A percentile compares a stretch with the other conserved stretches of the same genome.
Evolutionary conservation across 1,140 invertebrate species (phyloP).

Genomic region (Drosophila bipectinata): DNA sequence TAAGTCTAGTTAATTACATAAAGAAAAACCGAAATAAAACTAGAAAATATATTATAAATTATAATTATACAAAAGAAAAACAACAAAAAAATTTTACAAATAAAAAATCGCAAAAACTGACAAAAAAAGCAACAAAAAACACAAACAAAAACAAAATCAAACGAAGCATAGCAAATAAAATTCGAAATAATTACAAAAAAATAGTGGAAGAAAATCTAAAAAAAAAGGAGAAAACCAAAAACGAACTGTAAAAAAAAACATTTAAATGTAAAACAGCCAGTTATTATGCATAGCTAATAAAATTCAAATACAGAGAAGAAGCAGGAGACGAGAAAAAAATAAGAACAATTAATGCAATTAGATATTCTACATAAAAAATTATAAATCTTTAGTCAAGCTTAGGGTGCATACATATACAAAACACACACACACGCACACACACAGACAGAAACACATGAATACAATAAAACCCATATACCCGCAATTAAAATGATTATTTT

Average conservation of each 20-base stretch:
- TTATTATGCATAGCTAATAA: slow-evolving; percentile 72
- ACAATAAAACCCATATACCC: slow-evolving; percentile 3
- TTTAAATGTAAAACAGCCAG: slow-evolving; percentile 78
- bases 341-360: slow-evolving; percentile 67
- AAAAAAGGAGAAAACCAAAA: slow-evolving; percentile 47
- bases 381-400: slow-evolving; percentile 65
- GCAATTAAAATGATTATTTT: slow-evolving; percentile 8
- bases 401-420: slow-evolving; percentile 38
- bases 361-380: slow-evolving; percentile 79
- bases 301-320: slow-evolving; percentile 48
- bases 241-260: slow-evolving; percentile 65
- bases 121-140: slow-evolving; percentile 46
- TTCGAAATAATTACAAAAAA: slow-evolving; percentile 54
- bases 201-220: slow-evolving; percentile 39
- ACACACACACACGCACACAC: slow-evolving; percentile 16
- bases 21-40: slow-evolving; percentile 51
- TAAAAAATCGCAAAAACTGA: slow-evolving; percentile 41
- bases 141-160: slow-evolving; percentile 65
- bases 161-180: slow-evolving; percentile 75
- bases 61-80: slow-evolving; percentile 59
- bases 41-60: slow-evolving; percentile 61
- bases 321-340: slow-evolving; percentile 25
- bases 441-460: slow-evolving; percentile 9
- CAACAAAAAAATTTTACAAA: slow-evolving; percentile 46
- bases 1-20: slow-evolving; percentile 82